Conservation (phyloP, 2,113 vertebrate species). For the Pica pica region DNA sequence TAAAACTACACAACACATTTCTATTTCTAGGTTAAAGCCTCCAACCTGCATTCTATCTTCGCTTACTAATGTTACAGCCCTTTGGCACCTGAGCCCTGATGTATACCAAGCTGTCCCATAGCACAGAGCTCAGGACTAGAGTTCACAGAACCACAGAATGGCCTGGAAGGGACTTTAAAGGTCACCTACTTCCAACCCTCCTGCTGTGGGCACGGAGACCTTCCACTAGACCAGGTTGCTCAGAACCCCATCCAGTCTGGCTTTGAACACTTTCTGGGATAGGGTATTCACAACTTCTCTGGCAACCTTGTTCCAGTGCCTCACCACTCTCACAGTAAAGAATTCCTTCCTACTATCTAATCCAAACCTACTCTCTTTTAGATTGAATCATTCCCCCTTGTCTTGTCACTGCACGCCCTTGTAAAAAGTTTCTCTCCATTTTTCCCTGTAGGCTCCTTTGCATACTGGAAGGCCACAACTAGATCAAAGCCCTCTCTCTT, state of each 20-base stretch:
- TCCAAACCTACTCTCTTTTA: background rate
- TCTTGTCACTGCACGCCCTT: background rate
- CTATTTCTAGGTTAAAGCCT: accelerated
- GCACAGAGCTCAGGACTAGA: background rate
- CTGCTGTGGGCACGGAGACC: background rate
- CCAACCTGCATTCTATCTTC: background rate
- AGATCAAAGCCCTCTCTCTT: background rate
- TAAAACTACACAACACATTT: background rate
- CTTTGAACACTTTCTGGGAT: background rate
- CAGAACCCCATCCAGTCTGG: background rate
- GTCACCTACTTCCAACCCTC: accelerated
- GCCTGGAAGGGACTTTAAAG: background rate
- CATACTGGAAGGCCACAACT: background rate
- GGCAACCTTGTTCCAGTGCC: background rate
- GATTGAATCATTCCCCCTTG: background rate
- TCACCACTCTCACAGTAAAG: background rate
- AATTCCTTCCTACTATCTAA: background rate
- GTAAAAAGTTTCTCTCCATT: background rate
- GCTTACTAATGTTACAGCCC: accelerated
- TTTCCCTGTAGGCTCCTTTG: background rate
- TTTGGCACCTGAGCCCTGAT: accelerated
- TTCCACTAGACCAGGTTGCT: background rate
- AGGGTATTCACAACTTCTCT: background rate
- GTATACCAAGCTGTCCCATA: accelerated
- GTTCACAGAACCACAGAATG: accelerated